Base-by-base conservation (phyloP, 2,113 vertebrate genomes). In the Rhinolophus ferrumequinum region DNA sequence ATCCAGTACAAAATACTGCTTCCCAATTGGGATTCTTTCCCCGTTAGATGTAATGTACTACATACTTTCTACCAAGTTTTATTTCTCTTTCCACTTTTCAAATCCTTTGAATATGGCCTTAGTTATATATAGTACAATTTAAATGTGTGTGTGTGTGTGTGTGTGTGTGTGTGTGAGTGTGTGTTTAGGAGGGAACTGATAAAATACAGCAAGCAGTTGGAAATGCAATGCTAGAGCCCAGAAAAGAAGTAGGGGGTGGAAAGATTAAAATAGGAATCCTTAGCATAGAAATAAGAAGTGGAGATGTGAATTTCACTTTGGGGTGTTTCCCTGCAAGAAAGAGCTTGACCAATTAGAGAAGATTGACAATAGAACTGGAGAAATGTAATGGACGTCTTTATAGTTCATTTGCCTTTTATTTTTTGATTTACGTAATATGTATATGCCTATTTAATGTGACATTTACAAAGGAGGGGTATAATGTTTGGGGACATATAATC, bases 121-220 rank as follows among this genome's bases (percentile, higher is more conserved):
- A 91, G 72, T 82, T 96, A 83, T 79, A 82, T 83, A 81, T 67
- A 94, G 58, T 88, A 3, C 24, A 96, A 88, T 96, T 92, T 96
- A 93, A 96, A 93, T 92, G 30, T 93, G 58, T 81, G 69, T 16
- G 52, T 18, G 0, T 41, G 41, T 41, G 41, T 41, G 41, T 41
- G 47, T 90, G 47, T 67, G n/a, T 44, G 41, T 92, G 30, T 93
- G 58, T 80, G 69, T 15, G 50, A 30, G 47, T 47, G 47, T 47
- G 47, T 90, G 47, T 67, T 44, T 22, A 10, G 28, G 4, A 8
- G 28, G 12, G 24, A 89, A 93, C 28, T 41, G 83, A 95, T 67
- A 85, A 88, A 52, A 92, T 89, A 73, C 35, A 89, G 15, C 47
- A 89, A 90, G 73, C 52, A 24, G 28, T 95, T 85, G 75, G n/a